Conservation (phyloP, 2,888 invertebrate genomes). For the Archaeoteleia sp. region DNA sequence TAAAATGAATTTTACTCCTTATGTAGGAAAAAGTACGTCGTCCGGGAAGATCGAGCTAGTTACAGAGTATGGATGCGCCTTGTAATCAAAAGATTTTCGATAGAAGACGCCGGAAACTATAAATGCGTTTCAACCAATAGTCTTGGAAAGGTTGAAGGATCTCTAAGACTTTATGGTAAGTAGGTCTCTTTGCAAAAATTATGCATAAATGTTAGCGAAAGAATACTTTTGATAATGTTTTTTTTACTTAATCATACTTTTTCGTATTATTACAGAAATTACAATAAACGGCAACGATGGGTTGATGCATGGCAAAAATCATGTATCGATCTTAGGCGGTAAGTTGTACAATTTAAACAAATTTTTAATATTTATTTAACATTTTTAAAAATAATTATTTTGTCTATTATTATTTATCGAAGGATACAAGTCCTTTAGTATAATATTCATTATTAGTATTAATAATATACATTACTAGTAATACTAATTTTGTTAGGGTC, state of each 20-base stretch:
- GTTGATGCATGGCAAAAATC: slow-evolving; percentile 76
- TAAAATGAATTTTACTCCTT: slow-evolving; percentile 20
- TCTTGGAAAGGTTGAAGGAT: slow-evolving; percentile 85
- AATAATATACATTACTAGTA: too few species aligned
- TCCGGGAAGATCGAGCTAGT: slow-evolving; percentile 82
- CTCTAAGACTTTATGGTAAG: slow-evolving; percentile 83
- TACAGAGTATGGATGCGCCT: slow-evolving; percentile 87
- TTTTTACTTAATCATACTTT: too few species aligned
- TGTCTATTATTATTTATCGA: too few species aligned
- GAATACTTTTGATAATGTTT: too few species aligned
- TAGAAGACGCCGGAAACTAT: slow-evolving; percentile 83
- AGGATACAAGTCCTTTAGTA: too few species aligned
- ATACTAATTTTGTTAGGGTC: too few species aligned
- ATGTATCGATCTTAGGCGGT: slow-evolving; percentile 79
- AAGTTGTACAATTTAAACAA: slow-evolving; percentile 57
- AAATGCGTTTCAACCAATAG: slow-evolving; percentile 89
- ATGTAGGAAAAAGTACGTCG: slow-evolving; percentile 84
- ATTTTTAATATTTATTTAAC: too few species aligned
- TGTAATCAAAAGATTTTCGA: slow-evolving; percentile 79
- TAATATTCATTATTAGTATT: too few species aligned
- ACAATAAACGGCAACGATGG: slow-evolving; percentile 77
- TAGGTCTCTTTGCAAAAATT: slow-evolving; percentile 7
- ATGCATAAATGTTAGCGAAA: too few species aligned
- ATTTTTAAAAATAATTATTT: too few species aligned
- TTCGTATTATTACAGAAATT: slow-evolving; percentile 74